phyloP scores from a whole-genome alignment of 2,113 vertebrate species.

The Cheilinus undulatus region DNA sequence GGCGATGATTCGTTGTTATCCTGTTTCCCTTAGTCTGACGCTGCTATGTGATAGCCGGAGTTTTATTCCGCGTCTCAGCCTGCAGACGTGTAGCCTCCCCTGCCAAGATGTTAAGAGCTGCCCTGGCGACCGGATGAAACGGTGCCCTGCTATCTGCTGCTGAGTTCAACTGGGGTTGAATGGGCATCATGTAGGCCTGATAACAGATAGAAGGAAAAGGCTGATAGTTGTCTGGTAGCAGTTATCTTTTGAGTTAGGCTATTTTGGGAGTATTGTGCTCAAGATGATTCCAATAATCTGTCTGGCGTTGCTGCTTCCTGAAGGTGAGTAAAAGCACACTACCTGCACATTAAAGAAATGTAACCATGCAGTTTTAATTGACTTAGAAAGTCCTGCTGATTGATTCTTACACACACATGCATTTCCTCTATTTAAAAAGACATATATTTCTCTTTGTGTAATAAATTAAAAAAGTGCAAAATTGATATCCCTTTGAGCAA shows the following conservation, averaged over 20 bases:
- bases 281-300: conserved; percentile 62
- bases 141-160: conserved; percentile 47
- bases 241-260: conserved; percentile 16
- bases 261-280: conserved; percentile 38
- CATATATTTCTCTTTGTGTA: too few relatives aligned
- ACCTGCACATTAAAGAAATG: neutral
- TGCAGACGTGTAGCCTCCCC: conserved; percentile 56
- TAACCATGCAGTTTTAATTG: neutral
- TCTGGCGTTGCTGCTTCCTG: conserved; percentile 71
- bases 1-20: conserved; percentile 71
- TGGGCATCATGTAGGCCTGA: conserved; percentile 53
- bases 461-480: too few relatives aligned
- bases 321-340: conserved; percentile 73
- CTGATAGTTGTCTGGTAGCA: conserved; percentile 13
- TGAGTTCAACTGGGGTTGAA: conserved; percentile 75
- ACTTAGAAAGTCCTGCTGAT: neutral
- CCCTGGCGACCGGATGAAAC: conserved; percentile 46
- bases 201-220: conserved; percentile 34
- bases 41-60: conserved; percentile 81
- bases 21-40: conserved; percentile 75
- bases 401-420: too few relatives aligned
- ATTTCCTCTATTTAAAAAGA: too few relatives aligned
- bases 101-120: conserved; percentile 64
- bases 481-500: too few relatives aligned
- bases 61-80: conserved; percentile 74